These are phyloP conservation scores for Mystacides longicornis DNA, from an alignment of 2,888 invertebrate genomes.

Conservation along the genomic window DNA sequence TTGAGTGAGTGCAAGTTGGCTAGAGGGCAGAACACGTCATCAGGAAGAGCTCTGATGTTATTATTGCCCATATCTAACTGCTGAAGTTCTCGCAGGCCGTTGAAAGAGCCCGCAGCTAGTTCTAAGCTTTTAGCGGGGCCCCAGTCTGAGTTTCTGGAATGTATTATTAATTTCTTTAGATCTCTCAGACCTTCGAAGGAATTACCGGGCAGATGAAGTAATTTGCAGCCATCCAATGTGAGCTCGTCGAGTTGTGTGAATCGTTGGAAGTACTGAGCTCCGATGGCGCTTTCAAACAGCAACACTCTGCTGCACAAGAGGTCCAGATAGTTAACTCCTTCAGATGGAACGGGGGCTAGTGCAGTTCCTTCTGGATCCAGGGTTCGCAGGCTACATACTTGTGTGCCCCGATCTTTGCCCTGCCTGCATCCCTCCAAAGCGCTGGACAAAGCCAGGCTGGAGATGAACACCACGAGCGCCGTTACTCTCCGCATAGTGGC, in stretches of 20 bases:
- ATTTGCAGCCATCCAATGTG: constrained; percentile 70
- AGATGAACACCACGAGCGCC: constrained; percentile 5
- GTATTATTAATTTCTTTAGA: constrained; percentile 68
- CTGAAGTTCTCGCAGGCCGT: constrained; percentile 72
- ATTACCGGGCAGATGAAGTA: constrained; percentile 65
- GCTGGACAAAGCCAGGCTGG: constrained; percentile 43
- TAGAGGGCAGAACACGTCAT: constrained; percentile 71
- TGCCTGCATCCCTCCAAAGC: constrained; percentile 39
- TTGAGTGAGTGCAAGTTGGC: constrained; percentile 75
- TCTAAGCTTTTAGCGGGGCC: constrained; percentile 67
- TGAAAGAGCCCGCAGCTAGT: constrained; percentile 61
- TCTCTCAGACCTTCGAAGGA: constrained; percentile 75
- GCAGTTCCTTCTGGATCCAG: constrained; percentile 63
- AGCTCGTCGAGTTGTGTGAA: constrained; percentile 69
- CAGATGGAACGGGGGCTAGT: constrained; percentile 53
- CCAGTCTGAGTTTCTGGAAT: constrained; percentile 78
- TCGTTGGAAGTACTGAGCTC: constrained; percentile 62
- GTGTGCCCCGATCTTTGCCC: constrained; percentile 28
- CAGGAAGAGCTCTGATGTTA: constrained; percentile 73
- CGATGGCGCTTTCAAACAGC: constrained; percentile 70
- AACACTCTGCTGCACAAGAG: constrained; percentile 72
- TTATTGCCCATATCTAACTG: constrained; percentile 74
- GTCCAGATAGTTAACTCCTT: constrained; percentile 64
- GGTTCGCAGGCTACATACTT: constrained; percentile 59
- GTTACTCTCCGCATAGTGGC: constrained; percentile 2